phyloP scores from a whole-genome alignment of 1,140 invertebrate species.

The Zaprionus davidi region DNA sequence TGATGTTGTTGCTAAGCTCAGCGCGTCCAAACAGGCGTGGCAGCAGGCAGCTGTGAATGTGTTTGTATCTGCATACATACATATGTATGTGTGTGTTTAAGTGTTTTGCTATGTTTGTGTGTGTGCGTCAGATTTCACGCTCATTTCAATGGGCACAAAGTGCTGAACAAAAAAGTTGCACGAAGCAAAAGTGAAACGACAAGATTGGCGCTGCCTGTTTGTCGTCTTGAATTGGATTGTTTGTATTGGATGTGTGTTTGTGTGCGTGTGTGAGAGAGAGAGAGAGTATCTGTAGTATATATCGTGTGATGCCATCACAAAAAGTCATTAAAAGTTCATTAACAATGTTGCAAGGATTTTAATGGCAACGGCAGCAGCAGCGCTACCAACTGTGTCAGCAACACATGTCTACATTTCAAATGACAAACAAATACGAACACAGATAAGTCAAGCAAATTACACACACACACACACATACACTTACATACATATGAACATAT shows the following conservation, averaged over 20 bases:
- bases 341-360: constrained; percentile 80
- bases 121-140: constrained; percentile 65
- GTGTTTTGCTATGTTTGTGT: neutral
- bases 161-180: constrained; percentile 53
- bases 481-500: constrained; percentile 3
- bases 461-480: constrained; percentile 26
- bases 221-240: constrained; percentile 38
- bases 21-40: constrained; percentile 25
- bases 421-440: constrained; percentile 56
- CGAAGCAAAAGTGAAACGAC: constrained; percentile 47
- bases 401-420: constrained; percentile 74
- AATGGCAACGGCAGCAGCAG: constrained; percentile 50
- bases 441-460: constrained; percentile 53
- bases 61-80: constrained; percentile 19
- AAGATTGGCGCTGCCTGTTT: constrained; percentile 42
- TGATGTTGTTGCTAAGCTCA: constrained; percentile 32
- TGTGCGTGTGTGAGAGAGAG: constrained; percentile 1
- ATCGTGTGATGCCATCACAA: constrained; percentile 53
- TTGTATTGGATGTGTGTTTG: constrained; percentile 19
- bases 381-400: constrained; percentile 45
- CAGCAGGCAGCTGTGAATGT: constrained; percentile 29
- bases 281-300: constrained; percentile 30
- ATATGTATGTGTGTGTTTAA: neutral
- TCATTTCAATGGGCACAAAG: constrained; percentile 51
- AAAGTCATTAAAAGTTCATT: constrained; percentile 84